phyloP scores from a whole-genome alignment of 2,113 vertebrate species.

The Amphiprion percula region DNA sequence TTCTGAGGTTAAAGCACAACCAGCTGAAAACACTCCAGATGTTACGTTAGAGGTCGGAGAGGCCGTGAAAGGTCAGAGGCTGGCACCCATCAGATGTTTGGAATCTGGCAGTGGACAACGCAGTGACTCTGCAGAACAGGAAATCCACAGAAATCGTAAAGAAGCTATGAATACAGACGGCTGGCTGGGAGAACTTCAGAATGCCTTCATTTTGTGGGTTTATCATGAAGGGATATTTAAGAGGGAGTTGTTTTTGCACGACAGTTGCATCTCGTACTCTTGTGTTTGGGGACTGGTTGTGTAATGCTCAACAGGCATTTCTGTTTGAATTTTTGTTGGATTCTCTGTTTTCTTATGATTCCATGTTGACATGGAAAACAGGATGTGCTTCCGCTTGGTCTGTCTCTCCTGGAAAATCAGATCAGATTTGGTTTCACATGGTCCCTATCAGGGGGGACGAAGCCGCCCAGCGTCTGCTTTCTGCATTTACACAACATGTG shows the following conservation, averaged over 20 bases:
- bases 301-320: constrained; percentile 3
- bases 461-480: constrained; percentile 58
- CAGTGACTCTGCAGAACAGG: constrained; percentile 38
- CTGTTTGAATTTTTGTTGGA: background rate
- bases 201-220: constrained; percentile 24
- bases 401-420: constrained; percentile 42
- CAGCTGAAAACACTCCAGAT: constrained; percentile 61
- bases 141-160: constrained; percentile 43
- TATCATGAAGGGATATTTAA: background rate
- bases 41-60: constrained; percentile 32
- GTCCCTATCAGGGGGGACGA: constrained; percentile 37
- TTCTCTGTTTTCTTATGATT: constrained; percentile 30
- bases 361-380: constrained; percentile 56
- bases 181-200: constrained; percentile 10
- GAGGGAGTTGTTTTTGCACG: constrained; percentile 4
- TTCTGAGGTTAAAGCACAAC: constrained; percentile 8
- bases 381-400: constrained; percentile 45
- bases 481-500: constrained; percentile 77
- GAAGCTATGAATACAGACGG: background rate
- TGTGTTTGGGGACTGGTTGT: background rate
- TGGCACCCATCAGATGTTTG: constrained; percentile 5
- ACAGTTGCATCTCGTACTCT: background rate
- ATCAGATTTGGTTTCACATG: constrained; percentile 59
- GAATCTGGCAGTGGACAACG: constrained; percentile 29
- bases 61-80: constrained; percentile 41